Evolutionary conservation across 1,140 invertebrate species (phyloP), one percentile per base, ranked within the genome.

Genomic region (Harpegnathos saltator): DNA sequence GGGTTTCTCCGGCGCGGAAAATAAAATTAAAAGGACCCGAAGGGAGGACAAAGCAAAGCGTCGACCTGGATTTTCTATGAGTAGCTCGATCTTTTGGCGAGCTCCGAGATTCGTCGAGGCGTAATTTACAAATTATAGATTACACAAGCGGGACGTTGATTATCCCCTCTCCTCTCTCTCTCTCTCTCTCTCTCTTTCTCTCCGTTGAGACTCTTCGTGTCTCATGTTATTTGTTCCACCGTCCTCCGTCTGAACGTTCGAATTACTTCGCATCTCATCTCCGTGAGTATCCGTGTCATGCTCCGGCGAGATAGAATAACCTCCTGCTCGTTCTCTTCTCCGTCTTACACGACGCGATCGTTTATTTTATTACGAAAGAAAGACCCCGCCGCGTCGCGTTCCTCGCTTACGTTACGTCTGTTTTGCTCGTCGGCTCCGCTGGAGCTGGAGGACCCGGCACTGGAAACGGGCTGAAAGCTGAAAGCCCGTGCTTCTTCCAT

Each of bases 401-500:
- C 29, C 22, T 56, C n/a, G 15, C 0, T n/a, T n/a, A n/a, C n/a
- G 52, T 58, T 69, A 58, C 17, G 15, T 68, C 15, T 68, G 54
- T 56, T 56, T 78, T 69, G 7, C 38, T 69, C 63, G 38, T 48
- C 38, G 26, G 44, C 9, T 17, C 12, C 29, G 59, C 69, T n/a
- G n/a, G 65, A 82, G 61, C 61, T 73, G 29, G 62, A 82, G 56
- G 15, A 33, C 78, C 17, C 26, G 24, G 52, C 24, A 61, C 56
- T 82, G 66, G 73, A 59, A 80, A 80, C 38, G 63, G 52, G 19
- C 69, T 44, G 38, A 78, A 68, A 78, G 24, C 58, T 90, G 86
- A 89, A 81, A 85, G 85, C 83, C 82, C 89, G 78, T 88, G 88
- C 81, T 80, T 89, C 86, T 89, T 89, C 78, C 84, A 87, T 91